Conservation (phyloP, 2,113 vertebrate species). For the Zosterops borbonicus region DNA sequence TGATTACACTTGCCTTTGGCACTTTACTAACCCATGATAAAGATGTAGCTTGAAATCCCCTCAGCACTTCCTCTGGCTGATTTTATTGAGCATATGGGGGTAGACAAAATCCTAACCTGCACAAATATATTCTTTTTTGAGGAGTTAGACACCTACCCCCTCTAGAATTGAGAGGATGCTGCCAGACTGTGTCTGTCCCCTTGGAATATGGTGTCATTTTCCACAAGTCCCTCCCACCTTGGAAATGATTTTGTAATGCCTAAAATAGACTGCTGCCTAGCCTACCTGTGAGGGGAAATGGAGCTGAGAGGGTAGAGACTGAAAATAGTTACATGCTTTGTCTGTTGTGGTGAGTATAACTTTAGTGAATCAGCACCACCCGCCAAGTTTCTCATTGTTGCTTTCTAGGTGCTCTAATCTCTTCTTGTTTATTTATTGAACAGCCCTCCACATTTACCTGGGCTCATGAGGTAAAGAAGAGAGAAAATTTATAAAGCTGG, state of each 20-base stretch:
- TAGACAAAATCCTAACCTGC: background rate
- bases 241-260: background rate
- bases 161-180: background rate
- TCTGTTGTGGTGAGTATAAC: background rate
- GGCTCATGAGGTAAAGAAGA: background rate
- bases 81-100: background rate
- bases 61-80: background rate
- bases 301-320: background rate
- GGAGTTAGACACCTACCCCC: background rate
- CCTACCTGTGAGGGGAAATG: background rate
- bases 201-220: background rate
- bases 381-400: background rate
- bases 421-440: background rate
- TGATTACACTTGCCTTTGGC: background rate
- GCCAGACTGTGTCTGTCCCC: background rate
- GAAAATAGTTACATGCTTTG: background rate
- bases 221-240: background rate
- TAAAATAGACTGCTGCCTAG: background rate
- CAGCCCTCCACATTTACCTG: background rate
- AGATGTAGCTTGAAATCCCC: conserved; percentile 17
- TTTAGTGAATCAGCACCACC: background rate
- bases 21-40: background rate
- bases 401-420: background rate
- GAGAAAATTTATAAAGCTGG: background rate
- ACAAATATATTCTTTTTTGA: background rate